phyloP scores from a whole-genome alignment of 1,140 invertebrate genomes.

The Drosophila teissieri region DNA sequence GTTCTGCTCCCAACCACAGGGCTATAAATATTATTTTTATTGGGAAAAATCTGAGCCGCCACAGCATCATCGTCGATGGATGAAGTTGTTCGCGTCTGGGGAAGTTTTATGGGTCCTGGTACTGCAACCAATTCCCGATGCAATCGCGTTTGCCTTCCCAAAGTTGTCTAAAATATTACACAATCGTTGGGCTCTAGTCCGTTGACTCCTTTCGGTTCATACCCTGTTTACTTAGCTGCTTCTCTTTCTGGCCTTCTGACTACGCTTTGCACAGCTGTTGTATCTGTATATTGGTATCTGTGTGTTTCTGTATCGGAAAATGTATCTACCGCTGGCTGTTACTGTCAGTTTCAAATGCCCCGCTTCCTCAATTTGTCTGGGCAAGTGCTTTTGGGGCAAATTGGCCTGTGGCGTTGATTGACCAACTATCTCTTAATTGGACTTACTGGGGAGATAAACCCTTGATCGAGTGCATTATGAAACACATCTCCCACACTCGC shows the following conservation, averaged over 20 bases:
- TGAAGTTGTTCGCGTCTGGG: slow-evolving; percentile 11
- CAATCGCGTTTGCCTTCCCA: slow-evolving; percentile 12
- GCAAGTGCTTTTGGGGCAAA: slow-evolving; percentile 25
- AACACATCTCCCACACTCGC: slow-evolving; percentile 26
- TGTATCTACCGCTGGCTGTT: slow-evolving; percentile 5
- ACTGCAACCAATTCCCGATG: slow-evolving; percentile 14
- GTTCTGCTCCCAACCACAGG: slow-evolving; percentile 10
- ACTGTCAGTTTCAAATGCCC: slow-evolving; percentile 6
- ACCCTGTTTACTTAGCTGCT: slow-evolving; percentile 23
- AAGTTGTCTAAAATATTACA: slow-evolving; percentile 56
- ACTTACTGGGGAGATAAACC: slow-evolving; percentile 34
- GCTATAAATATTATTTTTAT: slow-evolving; percentile 59
- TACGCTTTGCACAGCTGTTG: slow-evolving; percentile 53
- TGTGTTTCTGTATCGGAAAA: slow-evolving; percentile 1
- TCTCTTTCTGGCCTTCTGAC: slow-evolving; percentile 12
- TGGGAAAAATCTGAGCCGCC: slow-evolving; percentile 30
- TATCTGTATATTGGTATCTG: slow-evolving; percentile 20
- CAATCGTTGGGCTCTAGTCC: slow-evolving; percentile 41
- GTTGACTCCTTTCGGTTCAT: slow-evolving; percentile 45
- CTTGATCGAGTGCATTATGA: slow-evolving; percentile 25
- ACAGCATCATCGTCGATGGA: neutral
- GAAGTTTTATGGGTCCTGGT: slow-evolving; percentile 26
- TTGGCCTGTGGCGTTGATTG: slow-evolving; percentile 17
- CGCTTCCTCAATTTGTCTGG: slow-evolving; percentile 40
- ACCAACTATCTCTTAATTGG: slow-evolving; percentile 39